phyloP scores from a whole-genome alignment of 2,888 invertebrate genomes.

The Cenopis cana region DNA sequence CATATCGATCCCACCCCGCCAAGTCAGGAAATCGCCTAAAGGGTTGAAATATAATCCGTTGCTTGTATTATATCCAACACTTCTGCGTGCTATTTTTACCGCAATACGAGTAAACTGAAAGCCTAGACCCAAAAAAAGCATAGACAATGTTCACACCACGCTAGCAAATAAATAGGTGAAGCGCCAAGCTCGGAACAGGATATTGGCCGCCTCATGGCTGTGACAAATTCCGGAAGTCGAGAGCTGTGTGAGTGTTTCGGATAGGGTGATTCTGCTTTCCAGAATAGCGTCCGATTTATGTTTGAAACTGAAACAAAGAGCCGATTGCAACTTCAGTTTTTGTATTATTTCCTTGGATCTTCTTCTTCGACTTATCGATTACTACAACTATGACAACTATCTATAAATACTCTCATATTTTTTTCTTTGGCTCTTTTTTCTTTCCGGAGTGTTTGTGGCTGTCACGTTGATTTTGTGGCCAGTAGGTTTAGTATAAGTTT shows the following conservation, averaged over 20 bases:
- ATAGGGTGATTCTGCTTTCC: conserved; percentile 29
- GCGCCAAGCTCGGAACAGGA: conserved; percentile 53
- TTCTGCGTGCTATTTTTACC: background rate
- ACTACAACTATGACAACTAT: too few species aligned
- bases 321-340: background rate
- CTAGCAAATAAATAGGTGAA: conserved; percentile 23
- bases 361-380: background rate
- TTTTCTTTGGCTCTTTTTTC: too few species aligned
- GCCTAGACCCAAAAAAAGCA: background rate
- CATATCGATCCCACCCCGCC: too few species aligned
- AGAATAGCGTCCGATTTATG: background rate
- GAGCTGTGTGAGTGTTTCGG: conserved; percentile 25
- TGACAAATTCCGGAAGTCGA: conserved; percentile 60
- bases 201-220: conserved; percentile 66
- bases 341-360: background rate
- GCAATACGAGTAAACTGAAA: background rate
- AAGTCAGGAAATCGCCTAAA: too few species aligned
- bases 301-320: background rate
- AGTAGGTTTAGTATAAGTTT: too few species aligned
- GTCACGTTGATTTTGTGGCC: too few species aligned
- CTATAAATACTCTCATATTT: too few species aligned
- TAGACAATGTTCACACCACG: conserved; percentile 27
- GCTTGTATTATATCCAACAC: too few species aligned
- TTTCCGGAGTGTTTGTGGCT: too few species aligned
- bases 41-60: too few species aligned